phyloP scores from a whole-genome alignment of 2,797 vertebrate genomes.

The Smutsia gigantea region DNA sequence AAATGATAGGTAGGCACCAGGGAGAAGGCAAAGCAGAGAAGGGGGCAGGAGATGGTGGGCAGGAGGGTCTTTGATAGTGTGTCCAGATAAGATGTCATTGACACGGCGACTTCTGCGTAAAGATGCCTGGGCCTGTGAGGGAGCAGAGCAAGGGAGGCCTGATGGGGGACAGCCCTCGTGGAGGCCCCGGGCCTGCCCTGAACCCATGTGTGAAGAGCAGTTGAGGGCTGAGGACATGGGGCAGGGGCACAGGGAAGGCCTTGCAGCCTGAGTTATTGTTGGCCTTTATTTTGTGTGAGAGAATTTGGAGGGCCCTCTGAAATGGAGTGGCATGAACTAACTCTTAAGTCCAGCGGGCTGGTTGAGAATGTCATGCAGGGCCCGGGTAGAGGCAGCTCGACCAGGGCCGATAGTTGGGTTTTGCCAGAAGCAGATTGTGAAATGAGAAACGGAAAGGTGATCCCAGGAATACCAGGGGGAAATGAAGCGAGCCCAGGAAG shows the following conservation, averaged over 20 bases:
- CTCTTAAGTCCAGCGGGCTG: background rate
- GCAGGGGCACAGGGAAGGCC: background rate
- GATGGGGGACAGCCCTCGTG: background rate
- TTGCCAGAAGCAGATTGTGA: background rate
- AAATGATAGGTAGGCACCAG: no score
- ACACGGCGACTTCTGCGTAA: fast-evolving
- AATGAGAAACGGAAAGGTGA: no score
- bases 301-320: background rate
- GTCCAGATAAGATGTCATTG: background rate
- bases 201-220: no score
- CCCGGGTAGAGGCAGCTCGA: background rate
- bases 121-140: background rate
- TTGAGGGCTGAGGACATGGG: no score
- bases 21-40: background rate
- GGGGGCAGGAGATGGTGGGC: no score
- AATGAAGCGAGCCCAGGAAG: background rate
- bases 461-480: background rate
- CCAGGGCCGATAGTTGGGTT: background rate
- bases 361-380: background rate
- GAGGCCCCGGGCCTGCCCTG: background rate
- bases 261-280: fast-evolving
- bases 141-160: fast-evolving
- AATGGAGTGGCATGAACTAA: background rate
- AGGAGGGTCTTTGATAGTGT: background rate
- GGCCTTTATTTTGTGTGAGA: background rate